Conservation (phyloP, 2,113 vertebrate genomes). For the Sarotherodon lohbergeri region DNA sequence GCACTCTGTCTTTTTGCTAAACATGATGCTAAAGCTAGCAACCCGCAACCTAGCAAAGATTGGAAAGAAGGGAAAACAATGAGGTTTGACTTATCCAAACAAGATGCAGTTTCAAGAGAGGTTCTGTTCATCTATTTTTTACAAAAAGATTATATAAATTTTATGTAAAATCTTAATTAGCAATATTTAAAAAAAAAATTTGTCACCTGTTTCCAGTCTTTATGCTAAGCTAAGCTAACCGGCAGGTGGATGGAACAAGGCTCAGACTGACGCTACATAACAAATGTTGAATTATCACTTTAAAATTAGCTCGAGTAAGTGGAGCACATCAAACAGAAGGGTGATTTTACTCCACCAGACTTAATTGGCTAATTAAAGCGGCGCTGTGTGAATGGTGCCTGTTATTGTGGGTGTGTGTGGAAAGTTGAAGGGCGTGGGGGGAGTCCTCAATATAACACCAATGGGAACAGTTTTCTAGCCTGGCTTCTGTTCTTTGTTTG, state of each 20-base stretch:
- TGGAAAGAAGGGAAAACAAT: neutral
- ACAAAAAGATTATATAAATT: neutral
- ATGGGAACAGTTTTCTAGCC: neutral
- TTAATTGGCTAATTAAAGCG: slow-evolving; percentile 49
- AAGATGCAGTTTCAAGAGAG: neutral
- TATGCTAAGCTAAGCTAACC: neutral
- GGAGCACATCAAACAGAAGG: neutral
- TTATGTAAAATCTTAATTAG: neutral
- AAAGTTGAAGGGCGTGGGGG: neutral
- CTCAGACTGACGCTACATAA: neutral
- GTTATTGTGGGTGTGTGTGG: neutral
- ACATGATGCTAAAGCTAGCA: neutral
- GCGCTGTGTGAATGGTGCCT: neutral
- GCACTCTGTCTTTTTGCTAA: neutral
- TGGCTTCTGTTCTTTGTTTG: slow-evolving; percentile 9
- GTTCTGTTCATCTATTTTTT: neutral
- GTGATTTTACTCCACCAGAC: neutral
- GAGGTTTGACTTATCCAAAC: neutral
- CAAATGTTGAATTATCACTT: neutral
- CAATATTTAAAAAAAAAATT: neutral
- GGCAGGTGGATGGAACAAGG: neutral
- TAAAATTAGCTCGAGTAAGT: neutral
- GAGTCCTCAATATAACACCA: neutral
- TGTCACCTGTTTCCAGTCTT: neutral
- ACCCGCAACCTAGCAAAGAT: neutral